Evolutionary conservation across 2,888 invertebrate genomes (phyloP), one percentile per base, ranked within the genome.

Genomic region (Choreutis nemorana): DNA sequence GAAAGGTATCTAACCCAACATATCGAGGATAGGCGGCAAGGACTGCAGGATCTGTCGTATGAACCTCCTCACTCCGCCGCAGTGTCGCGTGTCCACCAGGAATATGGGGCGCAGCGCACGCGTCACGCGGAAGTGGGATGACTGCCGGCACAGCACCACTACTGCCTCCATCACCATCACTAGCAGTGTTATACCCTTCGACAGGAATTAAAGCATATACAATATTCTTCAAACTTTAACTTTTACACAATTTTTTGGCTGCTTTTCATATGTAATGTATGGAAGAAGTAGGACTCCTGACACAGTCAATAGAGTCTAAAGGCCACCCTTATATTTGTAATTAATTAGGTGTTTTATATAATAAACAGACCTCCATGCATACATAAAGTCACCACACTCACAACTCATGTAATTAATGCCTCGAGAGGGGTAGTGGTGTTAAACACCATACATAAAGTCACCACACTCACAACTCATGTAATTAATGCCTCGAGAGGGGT

Each of bases 71-170:
- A 93, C 90, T 1, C 90, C 90, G 8, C 91, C 89, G 45, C 90
- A 89, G 43, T 90, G 90, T 45, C 90, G 83, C 23, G 92, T 92
- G 65, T 94, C 93, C 26, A 94, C 87, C 23, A 94, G 66, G 71
- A 94, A 94, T 45, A 94, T 89, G n/a, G 94, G 94, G 9, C 94
- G 81, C 7, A 94, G 65, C 3, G 93, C 91, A 36, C 94, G 77
- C n/a, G 93, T 92, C 29, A 91, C 91, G 1, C 94, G 81, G 64
- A 93, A 90, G 70, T 94, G 94, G 1, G 89, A 89, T 0, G 89
- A 87, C 59, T 91, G 91, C 10, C 94, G 81, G 36, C 89, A 84
- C 21, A 94, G 64, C 29, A 94, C 90, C 21, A 87, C 86, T 27
- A 91, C 79, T 0, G 92, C 90, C 58, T 94, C 94, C 23, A 89